Base-by-base conservation (phyloP, 2,888 invertebrate species). In the Tinea pellionella region DNA sequence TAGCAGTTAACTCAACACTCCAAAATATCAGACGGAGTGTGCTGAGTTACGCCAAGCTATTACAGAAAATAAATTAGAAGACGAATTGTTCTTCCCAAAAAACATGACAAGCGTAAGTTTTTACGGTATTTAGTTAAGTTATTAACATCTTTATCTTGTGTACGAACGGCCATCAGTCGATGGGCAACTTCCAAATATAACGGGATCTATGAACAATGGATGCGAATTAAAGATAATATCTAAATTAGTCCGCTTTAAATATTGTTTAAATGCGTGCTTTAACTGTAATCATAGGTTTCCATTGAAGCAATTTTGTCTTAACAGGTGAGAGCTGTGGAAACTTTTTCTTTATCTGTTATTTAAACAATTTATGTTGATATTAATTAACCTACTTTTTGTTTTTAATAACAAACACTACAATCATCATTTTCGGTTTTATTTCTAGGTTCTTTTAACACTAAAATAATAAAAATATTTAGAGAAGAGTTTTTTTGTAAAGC, bases 241-340 rank as follows among this genome's bases (percentile, higher is more conserved):
- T 72, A 68, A 76, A 77, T 77, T 74, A 75, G 72, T 65, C 24
- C 68, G 66, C 65, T 71, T 71, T 69, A 68, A 70, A 71, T 70
- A 69, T 71, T 69, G 68, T 70, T 66, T 66, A 67, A 69, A 68
- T 66, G 68, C 67, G 66, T 66, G 67, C 67, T 67, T 65, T 53
- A 57, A 59, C 61, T 29, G 59, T 63, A 61, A 63, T 63, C 59
- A 61, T 61, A 59, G 61, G 63, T 63, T 63, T 37, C 42, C 43
- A 29, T 53, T n/a, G 42, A 32, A 15, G 58, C 59, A 15, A 61
- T 55, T 61, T 37, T 15, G 41, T 24, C 47, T 57, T 59, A 61
- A 57, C 59, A 62, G 63, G 62, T 60, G 63, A 61, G 60, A 63
- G 61, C 59, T 37, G 42, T 18, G 24, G 43, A 51, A 51, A 51